Evolutionary conservation across 2,113 vertebrate genomes (phyloP).

Genomic region (Siniperca chuatsi): DNA sequence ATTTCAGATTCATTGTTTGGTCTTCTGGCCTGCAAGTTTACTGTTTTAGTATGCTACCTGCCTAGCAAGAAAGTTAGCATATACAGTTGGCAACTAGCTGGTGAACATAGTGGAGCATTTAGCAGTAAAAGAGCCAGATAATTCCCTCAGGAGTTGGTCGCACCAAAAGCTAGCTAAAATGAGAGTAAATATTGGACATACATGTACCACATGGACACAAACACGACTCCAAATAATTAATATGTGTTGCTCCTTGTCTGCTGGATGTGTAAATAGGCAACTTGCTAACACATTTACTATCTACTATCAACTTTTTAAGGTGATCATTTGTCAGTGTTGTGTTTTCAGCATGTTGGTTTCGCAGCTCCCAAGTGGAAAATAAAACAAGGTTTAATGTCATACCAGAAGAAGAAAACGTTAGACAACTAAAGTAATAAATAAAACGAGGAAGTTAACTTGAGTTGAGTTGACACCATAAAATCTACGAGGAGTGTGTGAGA

Average conservation of each 20-base stretch:
- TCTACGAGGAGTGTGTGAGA: neutral
- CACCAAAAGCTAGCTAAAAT: neutral
- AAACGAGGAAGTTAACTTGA: neutral
- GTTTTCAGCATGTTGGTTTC: neutral
- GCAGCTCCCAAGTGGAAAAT: neutral
- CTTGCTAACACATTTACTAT: neutral
- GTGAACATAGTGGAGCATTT: neutral
- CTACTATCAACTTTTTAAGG: neutral
- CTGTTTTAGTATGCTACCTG: neutral
- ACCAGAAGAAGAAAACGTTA: neutral
- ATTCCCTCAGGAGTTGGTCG: neutral
- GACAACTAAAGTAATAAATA: no score
- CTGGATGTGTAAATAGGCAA: neutral
- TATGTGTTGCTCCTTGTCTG: neutral
- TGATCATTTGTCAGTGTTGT: neutral
- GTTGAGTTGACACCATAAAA: neutral
- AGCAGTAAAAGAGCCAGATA: neutral
- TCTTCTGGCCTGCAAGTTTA: no score
- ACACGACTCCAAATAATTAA: neutral
- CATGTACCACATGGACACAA: neutral
- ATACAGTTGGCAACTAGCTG: neutral
- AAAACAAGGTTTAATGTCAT: neutral
- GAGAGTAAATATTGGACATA: no score
- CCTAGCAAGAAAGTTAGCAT: no score
- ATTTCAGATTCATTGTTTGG: no score